Conservation (phyloP, 2,113 vertebrate species). For the Alces alces region DNA sequence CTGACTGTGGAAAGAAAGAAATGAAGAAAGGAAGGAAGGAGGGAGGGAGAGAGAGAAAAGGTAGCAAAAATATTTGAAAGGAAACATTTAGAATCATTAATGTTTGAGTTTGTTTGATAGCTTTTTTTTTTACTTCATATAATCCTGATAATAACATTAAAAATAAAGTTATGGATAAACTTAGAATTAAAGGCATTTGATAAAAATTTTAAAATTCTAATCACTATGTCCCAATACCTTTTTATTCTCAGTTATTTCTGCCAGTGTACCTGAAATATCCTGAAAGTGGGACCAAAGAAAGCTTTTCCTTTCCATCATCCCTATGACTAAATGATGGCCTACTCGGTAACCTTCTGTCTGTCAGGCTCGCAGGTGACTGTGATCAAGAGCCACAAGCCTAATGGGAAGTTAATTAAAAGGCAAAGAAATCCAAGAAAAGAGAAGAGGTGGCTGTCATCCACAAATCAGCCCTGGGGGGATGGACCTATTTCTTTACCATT, state of each 20-base stretch:
- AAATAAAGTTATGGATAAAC: background rate
- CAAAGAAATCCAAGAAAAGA: background rate
- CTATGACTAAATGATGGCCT: background rate
- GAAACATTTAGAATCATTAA: background rate
- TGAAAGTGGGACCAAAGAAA: background rate
- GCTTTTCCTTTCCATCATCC: background rate
- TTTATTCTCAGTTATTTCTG: background rate
- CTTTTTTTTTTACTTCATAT: background rate
- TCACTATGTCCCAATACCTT: background rate
- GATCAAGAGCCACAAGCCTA: background rate
- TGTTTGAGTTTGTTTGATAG: background rate
- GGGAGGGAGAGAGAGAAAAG: background rate
- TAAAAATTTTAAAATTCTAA: background rate
- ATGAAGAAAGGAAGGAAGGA: too few relatives aligned
- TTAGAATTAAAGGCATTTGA: conserved; percentile 2
- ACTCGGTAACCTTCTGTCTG: background rate
- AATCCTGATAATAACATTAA: conserved; percentile 12
- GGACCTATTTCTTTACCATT: background rate
- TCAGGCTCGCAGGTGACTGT: background rate
- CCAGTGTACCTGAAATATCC: background rate
- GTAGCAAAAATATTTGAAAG: background rate
- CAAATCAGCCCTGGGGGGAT: background rate
- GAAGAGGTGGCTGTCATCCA: background rate
- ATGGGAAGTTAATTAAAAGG: conserved; percentile 42
- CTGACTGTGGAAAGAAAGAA: background rate